Evolutionary conservation across 2,113 vertebrate species (phyloP).

Genomic region (Poecilia latipinna): DNA sequence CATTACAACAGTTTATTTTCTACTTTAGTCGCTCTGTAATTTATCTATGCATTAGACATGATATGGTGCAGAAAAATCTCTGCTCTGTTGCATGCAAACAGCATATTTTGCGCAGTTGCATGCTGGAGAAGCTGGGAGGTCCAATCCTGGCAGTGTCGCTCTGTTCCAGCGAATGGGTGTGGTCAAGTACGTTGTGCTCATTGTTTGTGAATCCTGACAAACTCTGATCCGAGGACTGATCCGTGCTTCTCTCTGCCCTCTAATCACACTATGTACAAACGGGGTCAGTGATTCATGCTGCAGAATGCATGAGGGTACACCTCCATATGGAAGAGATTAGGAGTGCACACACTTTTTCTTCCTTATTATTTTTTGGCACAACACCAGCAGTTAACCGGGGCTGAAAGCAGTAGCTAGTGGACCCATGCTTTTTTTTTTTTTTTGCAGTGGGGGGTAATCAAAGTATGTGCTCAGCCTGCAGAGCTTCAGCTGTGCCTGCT

Average conservation of each 20-base stretch:
- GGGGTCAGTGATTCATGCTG: conserved; percentile 12
- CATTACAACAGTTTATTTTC: conserved; percentile 12
- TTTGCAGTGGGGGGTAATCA: conserved; percentile 35
- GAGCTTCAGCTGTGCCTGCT: conserved; percentile 35
- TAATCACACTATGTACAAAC: conserved; percentile 18
- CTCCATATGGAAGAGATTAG: background rate
- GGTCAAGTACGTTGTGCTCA: conserved; percentile 64
- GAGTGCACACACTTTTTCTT: conserved; percentile 11
- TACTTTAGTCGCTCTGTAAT: conserved; percentile 4
- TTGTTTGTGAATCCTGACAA: conserved; percentile 57
- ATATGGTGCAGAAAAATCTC: background rate
- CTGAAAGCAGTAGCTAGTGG: conserved; percentile 24
- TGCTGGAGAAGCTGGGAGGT: conserved; percentile 49
- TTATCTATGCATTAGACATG: background rate
- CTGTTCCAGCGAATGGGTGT: conserved; percentile 69
- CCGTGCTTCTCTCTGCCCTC: conserved; percentile 31
- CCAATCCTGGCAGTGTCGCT: conserved; percentile 45
- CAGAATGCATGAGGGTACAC: background rate
- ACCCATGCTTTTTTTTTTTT: conserved; percentile 11
- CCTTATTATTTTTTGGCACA: conserved; percentile 1
- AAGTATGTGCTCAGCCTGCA: conserved; percentile 34
- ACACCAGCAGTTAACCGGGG: background rate
- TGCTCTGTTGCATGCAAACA: conserved; percentile 4
- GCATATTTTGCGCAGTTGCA: conserved; percentile 33
- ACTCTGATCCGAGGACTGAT: conserved; percentile 28